A percentile compares a stretch with the other conserved stretches of the same genome.
Conservation (phyloP, 1,140 invertebrate genomes). For the Drosophila bocqueti region DNA sequence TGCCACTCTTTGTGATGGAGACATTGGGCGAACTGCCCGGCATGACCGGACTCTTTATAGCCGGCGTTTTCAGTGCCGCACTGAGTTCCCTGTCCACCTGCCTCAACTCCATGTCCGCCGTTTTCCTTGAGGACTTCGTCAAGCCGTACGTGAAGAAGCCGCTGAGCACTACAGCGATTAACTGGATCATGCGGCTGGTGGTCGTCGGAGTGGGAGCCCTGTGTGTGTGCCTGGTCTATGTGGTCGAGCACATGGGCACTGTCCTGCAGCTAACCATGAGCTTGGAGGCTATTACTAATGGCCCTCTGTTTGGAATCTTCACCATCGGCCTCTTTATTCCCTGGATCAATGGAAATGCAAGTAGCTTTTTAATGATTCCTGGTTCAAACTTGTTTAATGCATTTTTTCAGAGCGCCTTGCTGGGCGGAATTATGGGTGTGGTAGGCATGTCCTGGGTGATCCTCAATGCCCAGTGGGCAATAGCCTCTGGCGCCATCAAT, state of each 20-base stretch:
- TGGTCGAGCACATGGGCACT: constrained; percentile 87
- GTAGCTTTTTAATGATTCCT: background rate
- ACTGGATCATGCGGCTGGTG: constrained; percentile 87
- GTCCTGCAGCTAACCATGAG: constrained; percentile 86
- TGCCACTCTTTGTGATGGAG: constrained; percentile 89
- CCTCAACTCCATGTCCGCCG: constrained; percentile 92
- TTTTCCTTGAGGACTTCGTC: constrained; percentile 89
- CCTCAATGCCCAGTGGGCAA: constrained; percentile 91
- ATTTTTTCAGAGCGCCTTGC: constrained; percentile 89
- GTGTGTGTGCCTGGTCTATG: constrained; percentile 86
- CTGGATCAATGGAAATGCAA: constrained; percentile 88
- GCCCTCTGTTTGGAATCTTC: constrained; percentile 91
- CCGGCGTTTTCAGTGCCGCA: constrained; percentile 90
- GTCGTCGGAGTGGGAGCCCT: constrained; percentile 86
- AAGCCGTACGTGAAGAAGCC: constrained; percentile 85
- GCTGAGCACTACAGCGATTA: constrained; percentile 86
- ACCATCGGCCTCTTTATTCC: constrained; percentile 91
- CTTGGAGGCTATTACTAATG: constrained; percentile 88
- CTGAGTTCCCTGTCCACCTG: constrained; percentile 92
- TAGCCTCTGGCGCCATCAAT: constrained; percentile 87
- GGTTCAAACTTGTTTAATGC: too few relatives aligned
- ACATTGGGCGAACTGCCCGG: constrained; percentile 87
- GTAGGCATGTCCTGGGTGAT: constrained; percentile 92
- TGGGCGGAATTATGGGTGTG: constrained; percentile 89
- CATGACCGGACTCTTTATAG: constrained; percentile 89